phyloP scores from a whole-genome alignment of 2,113 vertebrate species.

The Opisthocomus hoazin region DNA sequence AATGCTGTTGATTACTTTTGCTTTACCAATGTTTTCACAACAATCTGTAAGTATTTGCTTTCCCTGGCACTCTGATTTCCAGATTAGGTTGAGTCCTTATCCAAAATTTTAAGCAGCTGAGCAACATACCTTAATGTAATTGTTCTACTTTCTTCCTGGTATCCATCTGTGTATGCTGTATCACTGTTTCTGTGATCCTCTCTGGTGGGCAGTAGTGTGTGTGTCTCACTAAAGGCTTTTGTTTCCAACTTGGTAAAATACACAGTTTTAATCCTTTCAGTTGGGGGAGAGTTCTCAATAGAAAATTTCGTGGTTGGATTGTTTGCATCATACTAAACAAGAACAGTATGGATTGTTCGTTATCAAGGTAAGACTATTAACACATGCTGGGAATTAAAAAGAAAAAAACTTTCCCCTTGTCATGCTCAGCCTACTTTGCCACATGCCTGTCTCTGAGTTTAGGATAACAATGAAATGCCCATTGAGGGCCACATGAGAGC shows the following conservation, averaged over 20 bases:
- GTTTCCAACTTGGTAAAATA: background rate
- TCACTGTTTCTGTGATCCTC: background rate
- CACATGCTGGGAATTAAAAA: background rate
- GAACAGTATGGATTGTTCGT: background rate
- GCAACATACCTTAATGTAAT: background rate
- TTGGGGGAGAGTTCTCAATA: background rate
- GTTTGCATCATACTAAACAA: background rate
- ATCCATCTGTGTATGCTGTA: background rate
- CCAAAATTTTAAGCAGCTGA: background rate
- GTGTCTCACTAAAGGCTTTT: background rate
- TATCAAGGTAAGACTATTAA: background rate
- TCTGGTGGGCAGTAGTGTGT: background rate
- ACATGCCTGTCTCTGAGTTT: background rate
- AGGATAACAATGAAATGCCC: background rate
- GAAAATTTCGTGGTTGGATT: background rate
- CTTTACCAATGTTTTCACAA: constrained; percentile 98
- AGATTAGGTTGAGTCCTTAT: background rate
- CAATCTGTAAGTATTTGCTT: constrained; percentile 86
- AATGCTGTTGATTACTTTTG: constrained; percentile 99
- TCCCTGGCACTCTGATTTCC: background rate
- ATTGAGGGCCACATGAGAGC: background rate
- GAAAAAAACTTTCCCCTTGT: background rate
- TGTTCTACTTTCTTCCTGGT: background rate
- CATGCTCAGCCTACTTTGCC: background rate
- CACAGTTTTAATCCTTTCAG: background rate